These are phyloP conservation scores for Rhynchotus rufescens DNA, from an alignment of 2,797 vertebrate species.

Conservation along the genomic window DNA sequence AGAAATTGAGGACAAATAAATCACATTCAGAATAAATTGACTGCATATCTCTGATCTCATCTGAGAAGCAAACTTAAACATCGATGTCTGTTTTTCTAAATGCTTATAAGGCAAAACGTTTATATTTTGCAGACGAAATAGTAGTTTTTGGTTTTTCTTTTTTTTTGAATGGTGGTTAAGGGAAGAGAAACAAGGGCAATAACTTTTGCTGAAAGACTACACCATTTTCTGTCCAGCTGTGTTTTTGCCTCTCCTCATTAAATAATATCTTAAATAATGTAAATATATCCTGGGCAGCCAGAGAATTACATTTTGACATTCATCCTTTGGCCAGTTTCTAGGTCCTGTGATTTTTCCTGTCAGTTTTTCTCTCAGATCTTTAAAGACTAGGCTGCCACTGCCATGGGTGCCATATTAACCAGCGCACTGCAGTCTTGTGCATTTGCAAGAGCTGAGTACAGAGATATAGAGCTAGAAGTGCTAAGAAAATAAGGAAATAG, in stretches of 20 bases:
- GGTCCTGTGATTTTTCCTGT: background rate
- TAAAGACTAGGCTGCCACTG: background rate
- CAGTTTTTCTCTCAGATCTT: background rate
- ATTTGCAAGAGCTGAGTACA: background rate
- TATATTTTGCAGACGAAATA: background rate
- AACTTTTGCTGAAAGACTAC: background rate
- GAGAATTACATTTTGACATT: background rate
- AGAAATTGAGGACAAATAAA: background rate
- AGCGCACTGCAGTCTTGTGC: background rate
- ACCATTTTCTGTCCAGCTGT: background rate
- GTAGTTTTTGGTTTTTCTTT: no score
- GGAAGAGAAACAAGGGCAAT: background rate
- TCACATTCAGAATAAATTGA: background rate
- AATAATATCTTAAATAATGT: background rate
- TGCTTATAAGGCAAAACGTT: background rate
- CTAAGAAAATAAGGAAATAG: background rate
- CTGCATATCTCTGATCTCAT: background rate
- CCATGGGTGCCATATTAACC: background rate
- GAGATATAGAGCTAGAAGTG: background rate
- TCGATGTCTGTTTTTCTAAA: background rate
- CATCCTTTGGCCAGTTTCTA: background rate
- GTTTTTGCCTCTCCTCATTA: background rate
- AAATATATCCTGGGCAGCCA: background rate
- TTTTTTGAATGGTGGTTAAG: no score
- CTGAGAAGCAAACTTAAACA: background rate